These are phyloP conservation scores for Cheumatopsyche charites DNA, from an alignment of 1,140 invertebrate genomes.

Conservation along the genomic window DNA sequence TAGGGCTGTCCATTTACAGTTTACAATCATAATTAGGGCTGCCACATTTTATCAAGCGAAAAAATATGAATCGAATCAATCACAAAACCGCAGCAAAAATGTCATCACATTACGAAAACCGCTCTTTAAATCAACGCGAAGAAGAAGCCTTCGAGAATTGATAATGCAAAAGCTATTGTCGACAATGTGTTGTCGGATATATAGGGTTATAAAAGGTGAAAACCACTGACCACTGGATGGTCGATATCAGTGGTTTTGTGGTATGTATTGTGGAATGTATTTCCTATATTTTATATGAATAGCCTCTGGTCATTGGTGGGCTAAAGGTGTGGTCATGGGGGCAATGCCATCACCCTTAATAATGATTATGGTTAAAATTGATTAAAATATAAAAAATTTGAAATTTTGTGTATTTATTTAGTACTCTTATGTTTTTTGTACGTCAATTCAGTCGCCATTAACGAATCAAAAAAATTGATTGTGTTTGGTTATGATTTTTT, in stretches of 20 bases:
- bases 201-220: conserved; percentile 7
- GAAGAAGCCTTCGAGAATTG: neutral
- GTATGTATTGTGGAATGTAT: neutral
- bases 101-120: neutral
- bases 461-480: no score
- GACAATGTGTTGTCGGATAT: neutral
- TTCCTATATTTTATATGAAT: neutral
- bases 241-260: conserved; percentile 20
- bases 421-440: neutral
- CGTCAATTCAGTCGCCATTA: neutral
- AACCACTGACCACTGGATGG: conserved; percentile 24
- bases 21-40: no score
- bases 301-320: conserved; percentile 3
- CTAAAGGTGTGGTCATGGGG: neutral
- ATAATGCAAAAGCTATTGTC: conserved; percentile 3
- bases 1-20: no score
- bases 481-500: no score
- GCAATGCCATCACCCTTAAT: neutral
- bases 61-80: no score
- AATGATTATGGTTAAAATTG: neutral
- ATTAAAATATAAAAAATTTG: neutral
- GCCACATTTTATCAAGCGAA: no score
- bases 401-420: neutral
- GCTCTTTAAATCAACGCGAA: neutral
- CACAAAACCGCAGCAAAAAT: neutral